phyloP scores from a whole-genome alignment of 2,113 vertebrate species.

The Oryzias curvinotus region DNA sequence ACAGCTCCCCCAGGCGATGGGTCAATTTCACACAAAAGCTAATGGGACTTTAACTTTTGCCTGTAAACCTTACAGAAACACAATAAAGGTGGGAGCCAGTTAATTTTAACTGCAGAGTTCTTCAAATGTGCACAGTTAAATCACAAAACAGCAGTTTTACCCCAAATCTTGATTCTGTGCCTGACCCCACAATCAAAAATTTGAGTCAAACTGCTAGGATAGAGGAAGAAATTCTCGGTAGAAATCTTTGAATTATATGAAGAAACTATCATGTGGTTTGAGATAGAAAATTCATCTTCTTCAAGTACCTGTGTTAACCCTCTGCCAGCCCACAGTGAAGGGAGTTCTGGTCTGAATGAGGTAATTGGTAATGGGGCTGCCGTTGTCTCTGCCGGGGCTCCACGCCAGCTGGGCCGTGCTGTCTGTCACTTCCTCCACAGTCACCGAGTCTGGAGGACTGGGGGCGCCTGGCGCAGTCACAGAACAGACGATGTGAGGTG shows the following conservation, averaged over 20 bases:
- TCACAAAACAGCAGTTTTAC: slow-evolving; percentile 10
- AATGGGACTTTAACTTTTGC: too few relatives aligned
- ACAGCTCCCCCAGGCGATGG: too few relatives aligned
- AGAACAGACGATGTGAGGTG: slow-evolving; percentile 55
- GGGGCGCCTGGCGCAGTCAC: slow-evolving; percentile 82
- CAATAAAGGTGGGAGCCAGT: too few relatives aligned
- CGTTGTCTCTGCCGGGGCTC: slow-evolving; percentile 87
- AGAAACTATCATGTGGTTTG: slow-evolving; percentile 17
- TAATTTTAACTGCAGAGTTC: too few relatives aligned
- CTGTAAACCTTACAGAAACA: too few relatives aligned
- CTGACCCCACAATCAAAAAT: slow-evolving; percentile 40
- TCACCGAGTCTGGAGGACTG: slow-evolving; percentile 83
- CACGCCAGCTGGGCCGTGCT: slow-evolving; percentile 90
- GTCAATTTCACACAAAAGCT: too few relatives aligned
- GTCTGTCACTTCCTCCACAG: slow-evolving; percentile 90
- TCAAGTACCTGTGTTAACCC: slow-evolving; percentile 85
- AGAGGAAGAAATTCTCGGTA: slow-evolving; percentile 18
- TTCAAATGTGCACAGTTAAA: too few relatives aligned
- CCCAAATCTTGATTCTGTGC: slow-evolving; percentile 6
- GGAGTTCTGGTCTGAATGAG: slow-evolving; percentile 87
- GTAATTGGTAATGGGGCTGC: slow-evolving; percentile 86
- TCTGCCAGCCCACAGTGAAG: slow-evolving; percentile 93
- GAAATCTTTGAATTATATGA: slow-evolving; percentile 32
- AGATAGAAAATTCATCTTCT: slow-evolving; percentile 21
- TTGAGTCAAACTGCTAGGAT: neutral